These are phyloP conservation scores for Sphaerophoria taeniata DNA, from an alignment of 2,888 invertebrate species.

Conservation along the genomic window DNA sequence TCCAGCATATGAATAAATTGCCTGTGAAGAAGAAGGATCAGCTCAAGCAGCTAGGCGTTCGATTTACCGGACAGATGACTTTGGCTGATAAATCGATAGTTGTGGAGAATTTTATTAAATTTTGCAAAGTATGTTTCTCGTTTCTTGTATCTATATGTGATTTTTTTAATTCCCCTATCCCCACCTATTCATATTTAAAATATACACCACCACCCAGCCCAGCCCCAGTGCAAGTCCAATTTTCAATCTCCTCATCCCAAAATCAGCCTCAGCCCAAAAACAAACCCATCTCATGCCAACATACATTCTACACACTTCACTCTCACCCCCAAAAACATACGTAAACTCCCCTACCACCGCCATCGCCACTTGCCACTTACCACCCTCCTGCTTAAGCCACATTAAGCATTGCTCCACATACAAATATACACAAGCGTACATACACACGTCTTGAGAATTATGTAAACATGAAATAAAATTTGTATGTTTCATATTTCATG, in stretches of 20 bases:
- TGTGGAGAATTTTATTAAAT: constrained; percentile 82
- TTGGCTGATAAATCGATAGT: constrained; percentile 82
- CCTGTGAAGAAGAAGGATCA: constrained; percentile 82
- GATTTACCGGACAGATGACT: constrained; percentile 83
- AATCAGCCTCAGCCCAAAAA: constrained; percentile 16
- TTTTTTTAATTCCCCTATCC: constrained; percentile 36
- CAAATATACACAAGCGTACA: constrained; percentile 10
- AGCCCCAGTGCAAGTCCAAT: constrained; percentile 6
- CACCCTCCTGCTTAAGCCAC: constrained; percentile 48
- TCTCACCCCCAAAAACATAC: not conserved
- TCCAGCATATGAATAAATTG: constrained; percentile 82
- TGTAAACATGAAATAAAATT: constrained; percentile 69
- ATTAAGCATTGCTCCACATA: constrained; percentile 56
- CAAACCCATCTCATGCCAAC: constrained; percentile 22
- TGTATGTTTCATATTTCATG: constrained; percentile 72
- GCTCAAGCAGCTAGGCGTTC: constrained; percentile 81
- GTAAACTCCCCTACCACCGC: not conserved
- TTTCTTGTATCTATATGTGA: constrained; percentile 20
- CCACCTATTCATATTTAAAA: constrained; percentile 25
- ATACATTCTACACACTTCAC: not conserved
- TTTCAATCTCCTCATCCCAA: not conserved
- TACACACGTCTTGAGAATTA: constrained; percentile 67
- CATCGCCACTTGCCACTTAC: not conserved
- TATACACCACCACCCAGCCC: not conserved
- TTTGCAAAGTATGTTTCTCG: constrained; percentile 80